These are phyloP conservation scores for Ophion obscuratus DNA, from an alignment of 2,888 invertebrate species.

Conservation along the genomic window DNA sequence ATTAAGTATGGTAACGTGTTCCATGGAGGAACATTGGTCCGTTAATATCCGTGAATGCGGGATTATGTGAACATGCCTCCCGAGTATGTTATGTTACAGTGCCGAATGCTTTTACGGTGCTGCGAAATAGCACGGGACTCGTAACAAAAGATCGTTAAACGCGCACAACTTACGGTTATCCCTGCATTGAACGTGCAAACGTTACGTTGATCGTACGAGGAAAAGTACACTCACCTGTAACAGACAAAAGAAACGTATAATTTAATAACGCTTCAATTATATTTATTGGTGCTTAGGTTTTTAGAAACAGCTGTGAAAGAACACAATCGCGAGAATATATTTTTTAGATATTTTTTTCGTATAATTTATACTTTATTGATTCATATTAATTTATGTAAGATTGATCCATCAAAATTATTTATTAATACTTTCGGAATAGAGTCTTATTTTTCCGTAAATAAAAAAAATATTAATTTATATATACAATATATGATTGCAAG, in stretches of 20 bases:
- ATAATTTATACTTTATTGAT: background rate
- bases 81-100: conserved; percentile 25
- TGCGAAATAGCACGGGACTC: conserved; percentile 9
- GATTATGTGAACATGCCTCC: conserved; percentile 30
- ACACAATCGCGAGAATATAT: background rate
- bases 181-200: conserved; percentile 29
- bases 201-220: conserved; percentile 24
- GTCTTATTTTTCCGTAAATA: no score
- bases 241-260: conserved; percentile 53
- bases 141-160: conserved; percentile 14
- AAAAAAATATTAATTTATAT: no score
- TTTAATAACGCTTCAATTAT: conserved; percentile 14
- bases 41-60: conserved; percentile 31
- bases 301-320: conserved; percentile 23
- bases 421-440: no score
- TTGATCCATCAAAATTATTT: no score
- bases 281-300: background rate
- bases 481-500: no score
- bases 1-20: conserved; percentile 51
- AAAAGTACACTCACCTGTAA: conserved; percentile 69
- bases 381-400: no score
- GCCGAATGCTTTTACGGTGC: background rate
- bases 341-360: background rate
- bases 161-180: conserved; percentile 59
- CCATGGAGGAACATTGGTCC: background rate